These are phyloP conservation scores for Ceriagrion tenellum DNA, from an alignment of 2,888 invertebrate species.

Conservation along the genomic window DNA sequence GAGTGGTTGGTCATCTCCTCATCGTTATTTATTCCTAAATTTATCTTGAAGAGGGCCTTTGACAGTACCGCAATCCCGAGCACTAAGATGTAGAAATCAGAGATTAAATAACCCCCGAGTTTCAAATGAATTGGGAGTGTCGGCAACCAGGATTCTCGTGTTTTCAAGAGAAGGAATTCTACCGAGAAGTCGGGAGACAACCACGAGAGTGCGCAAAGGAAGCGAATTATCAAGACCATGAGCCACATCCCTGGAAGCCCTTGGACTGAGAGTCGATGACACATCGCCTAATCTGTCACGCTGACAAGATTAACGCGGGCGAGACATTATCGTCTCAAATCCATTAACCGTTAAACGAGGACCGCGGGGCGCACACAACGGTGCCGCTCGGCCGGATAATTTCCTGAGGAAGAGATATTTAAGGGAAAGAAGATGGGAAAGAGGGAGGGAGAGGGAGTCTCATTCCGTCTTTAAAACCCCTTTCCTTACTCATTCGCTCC, in stretches of 20 bases:
- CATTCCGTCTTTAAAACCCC: neutral
- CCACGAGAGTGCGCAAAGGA: neutral
- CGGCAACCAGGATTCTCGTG: neutral
- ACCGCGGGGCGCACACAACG: neutral
- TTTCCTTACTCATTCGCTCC: neutral
- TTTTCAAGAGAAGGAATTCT: neutral
- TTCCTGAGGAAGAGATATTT: constrained; percentile 23
- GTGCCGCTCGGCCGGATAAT: neutral
- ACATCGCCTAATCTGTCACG: constrained; percentile 21
- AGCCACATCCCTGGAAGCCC: neutral
- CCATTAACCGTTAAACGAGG: constrained; percentile 24
- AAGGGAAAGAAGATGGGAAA: neutral
- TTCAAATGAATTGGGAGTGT: neutral
- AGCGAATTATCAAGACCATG: neutral
- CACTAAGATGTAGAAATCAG: neutral
- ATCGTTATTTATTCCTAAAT: neutral
- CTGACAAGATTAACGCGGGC: constrained; percentile 2
- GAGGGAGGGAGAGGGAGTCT: neutral
- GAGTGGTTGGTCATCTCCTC: neutral
- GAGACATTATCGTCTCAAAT: constrained; percentile 12
- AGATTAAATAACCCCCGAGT: neutral
- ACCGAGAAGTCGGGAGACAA: neutral
- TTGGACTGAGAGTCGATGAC: constrained; percentile 9
- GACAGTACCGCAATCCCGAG: neutral
- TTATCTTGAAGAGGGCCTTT: neutral